A percentile compares a stretch with the other conserved stretches of the same genome.
These are phyloP conservation scores for Anoplophora glabripennis DNA, from an alignment of 1,140 invertebrate genomes.

Conservation along the genomic window DNA sequence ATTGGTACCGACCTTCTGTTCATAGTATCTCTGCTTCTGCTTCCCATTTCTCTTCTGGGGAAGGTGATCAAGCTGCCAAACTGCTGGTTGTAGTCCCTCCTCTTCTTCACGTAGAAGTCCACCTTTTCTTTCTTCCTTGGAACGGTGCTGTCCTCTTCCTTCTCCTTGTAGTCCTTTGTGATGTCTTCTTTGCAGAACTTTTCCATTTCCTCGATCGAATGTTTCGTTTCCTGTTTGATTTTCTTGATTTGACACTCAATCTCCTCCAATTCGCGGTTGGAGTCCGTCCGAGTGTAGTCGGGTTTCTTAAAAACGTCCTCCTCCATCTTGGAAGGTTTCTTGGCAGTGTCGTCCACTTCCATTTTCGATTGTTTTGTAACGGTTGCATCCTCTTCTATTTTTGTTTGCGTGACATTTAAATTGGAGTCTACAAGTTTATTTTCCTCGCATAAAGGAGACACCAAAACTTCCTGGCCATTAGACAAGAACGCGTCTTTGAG, in stretches of 20 bases:
- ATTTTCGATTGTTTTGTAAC: constrained; percentile 14
- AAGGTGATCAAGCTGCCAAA: constrained; percentile 45
- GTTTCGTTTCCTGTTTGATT: constrained; percentile 30
- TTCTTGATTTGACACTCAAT: constrained; percentile 36
- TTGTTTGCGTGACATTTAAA: constrained; percentile 4
- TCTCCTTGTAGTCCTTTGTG: constrained; percentile 44
- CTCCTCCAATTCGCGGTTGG: constrained; percentile 40
- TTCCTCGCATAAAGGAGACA: constrained; percentile 7
- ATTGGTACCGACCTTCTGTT: constrained; percentile 47
- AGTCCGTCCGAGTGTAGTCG: constrained; percentile 30
- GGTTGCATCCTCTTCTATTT: neutral
- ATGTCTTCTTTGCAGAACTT: constrained; percentile 49
- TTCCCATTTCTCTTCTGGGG: constrained; percentile 37
- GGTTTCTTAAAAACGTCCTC: constrained; percentile 9
- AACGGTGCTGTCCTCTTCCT: constrained; percentile 44
- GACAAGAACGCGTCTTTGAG: constrained; percentile 56
- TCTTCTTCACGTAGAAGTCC: constrained; percentile 47
- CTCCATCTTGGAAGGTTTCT: neutral
- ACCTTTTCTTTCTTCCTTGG: constrained; percentile 50
- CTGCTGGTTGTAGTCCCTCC: constrained; percentile 44
- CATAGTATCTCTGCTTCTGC: constrained; percentile 34
- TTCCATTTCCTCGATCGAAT: constrained; percentile 38
- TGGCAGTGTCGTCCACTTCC: constrained; percentile 8
- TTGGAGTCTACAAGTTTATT: constrained; percentile 20
- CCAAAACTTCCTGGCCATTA: constrained; percentile 44